phyloP scores from a whole-genome alignment of 2,888 invertebrate species.

The Eumerus sabulonum region DNA sequence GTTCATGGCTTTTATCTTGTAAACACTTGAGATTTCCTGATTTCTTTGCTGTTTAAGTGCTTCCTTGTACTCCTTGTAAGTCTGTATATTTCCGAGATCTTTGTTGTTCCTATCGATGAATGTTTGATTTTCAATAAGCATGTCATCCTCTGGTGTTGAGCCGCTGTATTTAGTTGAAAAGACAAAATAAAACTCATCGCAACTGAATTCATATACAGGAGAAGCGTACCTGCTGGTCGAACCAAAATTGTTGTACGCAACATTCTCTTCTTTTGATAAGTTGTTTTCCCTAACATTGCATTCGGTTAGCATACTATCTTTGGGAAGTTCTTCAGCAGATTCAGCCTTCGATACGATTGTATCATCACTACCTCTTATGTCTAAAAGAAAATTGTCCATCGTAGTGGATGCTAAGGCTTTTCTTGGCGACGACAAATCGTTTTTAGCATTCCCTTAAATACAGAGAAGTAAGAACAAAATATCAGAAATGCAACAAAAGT shows the following conservation, averaged over 20 bases:
- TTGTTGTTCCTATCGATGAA: conserved; percentile 76
- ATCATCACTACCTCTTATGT: conserved; percentile 74
- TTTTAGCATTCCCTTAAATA: conserved; percentile 47
- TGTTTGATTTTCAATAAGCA: conserved; percentile 72
- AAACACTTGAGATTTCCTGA: conserved; percentile 85
- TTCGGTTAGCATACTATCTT: conserved; percentile 25
- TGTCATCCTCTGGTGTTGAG: conserved; percentile 77
- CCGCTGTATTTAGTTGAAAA: conserved; percentile 63
- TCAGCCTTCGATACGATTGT: conserved; percentile 62
- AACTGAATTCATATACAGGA: background rate
- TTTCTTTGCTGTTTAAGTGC: conserved; percentile 91
- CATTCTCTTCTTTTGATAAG: conserved; percentile 38
- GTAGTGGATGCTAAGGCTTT: conserved; percentile 70
- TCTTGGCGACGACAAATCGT: conserved; percentile 67
- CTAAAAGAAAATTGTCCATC: conserved; percentile 74
- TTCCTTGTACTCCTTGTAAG: conserved; percentile 90
- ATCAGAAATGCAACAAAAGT: background rate
- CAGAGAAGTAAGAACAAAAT: background rate
- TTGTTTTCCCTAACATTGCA: conserved; percentile 29
- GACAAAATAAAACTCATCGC: background rate
- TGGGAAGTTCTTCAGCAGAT: conserved; percentile 46
- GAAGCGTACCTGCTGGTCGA: conserved; percentile 73
- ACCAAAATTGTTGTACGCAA: conserved; percentile 73
- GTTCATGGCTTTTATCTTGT: conserved; percentile 80
- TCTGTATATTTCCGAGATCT: conserved; percentile 77